Conservation (phyloP, 2,113 vertebrate genomes). For the Microtus oregoni region DNA sequence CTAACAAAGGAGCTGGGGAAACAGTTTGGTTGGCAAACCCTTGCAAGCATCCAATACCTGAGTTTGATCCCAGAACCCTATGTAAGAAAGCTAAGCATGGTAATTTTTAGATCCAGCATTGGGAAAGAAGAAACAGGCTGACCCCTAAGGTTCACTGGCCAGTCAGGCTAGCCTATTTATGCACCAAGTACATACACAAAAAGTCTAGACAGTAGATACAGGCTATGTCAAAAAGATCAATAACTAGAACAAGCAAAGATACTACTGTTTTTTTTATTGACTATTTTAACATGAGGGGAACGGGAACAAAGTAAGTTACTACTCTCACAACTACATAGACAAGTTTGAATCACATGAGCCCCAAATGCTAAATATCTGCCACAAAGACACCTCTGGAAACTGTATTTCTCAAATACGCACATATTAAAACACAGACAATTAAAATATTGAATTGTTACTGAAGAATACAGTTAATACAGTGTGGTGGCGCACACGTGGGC, state of each 20-base stretch:
- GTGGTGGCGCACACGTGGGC: neutral
- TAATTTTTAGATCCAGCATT: neutral
- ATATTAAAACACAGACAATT: neutral
- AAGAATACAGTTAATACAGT: slow-evolving; percentile 45
- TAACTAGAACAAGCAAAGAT: neutral
- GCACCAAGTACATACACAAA: neutral
- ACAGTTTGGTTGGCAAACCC: neutral
- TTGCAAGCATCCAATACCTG: neutral
- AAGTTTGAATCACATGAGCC: neutral
- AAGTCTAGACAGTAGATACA: neutral
- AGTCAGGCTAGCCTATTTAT: neutral
- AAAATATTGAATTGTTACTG: neutral
- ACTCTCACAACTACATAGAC: neutral
- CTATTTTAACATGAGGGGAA: neutral
- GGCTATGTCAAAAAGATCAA: neutral
- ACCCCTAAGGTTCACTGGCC: neutral
- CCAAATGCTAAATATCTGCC: neutral
- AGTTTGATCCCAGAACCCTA: neutral
- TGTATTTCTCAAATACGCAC: neutral
- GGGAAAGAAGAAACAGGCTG: neutral
- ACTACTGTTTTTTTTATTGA: neutral
- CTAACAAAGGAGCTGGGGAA: neutral
- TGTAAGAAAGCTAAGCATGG: neutral
- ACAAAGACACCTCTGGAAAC: neutral
- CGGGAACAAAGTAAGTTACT: neutral